phyloP scores from a whole-genome alignment of 2,113 vertebrate genomes.

The Pelusios castaneus region DNA sequence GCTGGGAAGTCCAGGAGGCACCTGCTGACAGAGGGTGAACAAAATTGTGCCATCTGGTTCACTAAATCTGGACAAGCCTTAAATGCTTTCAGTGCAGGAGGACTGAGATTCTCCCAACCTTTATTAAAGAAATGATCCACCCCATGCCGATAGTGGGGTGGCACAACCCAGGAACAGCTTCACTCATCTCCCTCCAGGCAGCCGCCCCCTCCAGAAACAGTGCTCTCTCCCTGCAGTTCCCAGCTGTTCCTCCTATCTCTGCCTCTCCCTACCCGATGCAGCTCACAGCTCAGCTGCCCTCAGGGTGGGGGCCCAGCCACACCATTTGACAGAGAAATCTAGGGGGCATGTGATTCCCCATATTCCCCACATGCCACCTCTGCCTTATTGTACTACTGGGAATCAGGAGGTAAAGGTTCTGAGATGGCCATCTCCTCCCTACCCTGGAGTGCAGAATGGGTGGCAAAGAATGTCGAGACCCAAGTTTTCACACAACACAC shows the following conservation, averaged over 20 bases:
- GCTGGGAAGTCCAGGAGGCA: neutral
- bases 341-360: too few relatives aligned
- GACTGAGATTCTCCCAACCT: neutral
- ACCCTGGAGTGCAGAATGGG: neutral
- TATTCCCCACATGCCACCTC: too few relatives aligned
- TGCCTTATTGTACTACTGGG: neutral
- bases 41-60: neutral
- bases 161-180: too few relatives aligned
- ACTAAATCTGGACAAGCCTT: neutral
- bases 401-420: neutral
- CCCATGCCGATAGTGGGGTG: too few relatives aligned
- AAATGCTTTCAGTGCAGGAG: neutral
- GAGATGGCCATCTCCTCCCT: neutral
- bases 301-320: too few relatives aligned
- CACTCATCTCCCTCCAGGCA: too few relatives aligned
- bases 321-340: too few relatives aligned
- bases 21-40: neutral
- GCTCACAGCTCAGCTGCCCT: too few relatives aligned
- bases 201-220: too few relatives aligned
- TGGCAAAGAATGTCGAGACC: neutral
- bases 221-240: too few relatives aligned
- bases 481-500: neutral
- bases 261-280: too few relatives aligned
- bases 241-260: too few relatives aligned
- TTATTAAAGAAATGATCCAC: neutral